Conservation (phyloP, 2,888 invertebrate species). For the Drosophila heteroneura region DNA sequence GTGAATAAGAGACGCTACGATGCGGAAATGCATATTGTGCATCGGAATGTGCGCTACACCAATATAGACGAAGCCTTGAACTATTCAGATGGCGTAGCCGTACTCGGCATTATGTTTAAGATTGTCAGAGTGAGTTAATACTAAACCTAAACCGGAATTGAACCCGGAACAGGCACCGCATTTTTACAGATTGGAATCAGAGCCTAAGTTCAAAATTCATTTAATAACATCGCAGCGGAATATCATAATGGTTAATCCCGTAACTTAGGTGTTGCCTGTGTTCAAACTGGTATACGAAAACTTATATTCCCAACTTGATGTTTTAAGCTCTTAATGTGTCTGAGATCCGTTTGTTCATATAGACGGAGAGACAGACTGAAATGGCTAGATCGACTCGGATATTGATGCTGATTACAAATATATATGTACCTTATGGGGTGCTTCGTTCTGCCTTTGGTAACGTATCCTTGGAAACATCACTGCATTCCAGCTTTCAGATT, state of each 20-base stretch:
- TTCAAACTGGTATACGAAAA: not conserved
- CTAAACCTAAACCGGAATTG: not conserved
- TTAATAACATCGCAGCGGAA: too few species aligned
- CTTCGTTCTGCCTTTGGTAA: too few species aligned
- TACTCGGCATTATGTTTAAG: conserved; percentile 87
- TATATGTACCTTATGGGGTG: too few species aligned
- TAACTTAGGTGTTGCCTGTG: not conserved
- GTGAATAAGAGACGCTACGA: conserved; percentile 86
- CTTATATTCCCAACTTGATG: not conserved
- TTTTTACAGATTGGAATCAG: too few species aligned
- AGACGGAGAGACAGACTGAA: not conserved
- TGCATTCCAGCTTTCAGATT: not conserved
- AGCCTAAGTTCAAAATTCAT: too few species aligned
- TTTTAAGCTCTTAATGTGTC: not conserved
- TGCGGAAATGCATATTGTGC: conserved; percentile 89
- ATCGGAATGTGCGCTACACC: conserved; percentile 87
- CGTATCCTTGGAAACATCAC: not conserved
- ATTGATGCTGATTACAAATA: too few species aligned
- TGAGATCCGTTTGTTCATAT: not conserved
- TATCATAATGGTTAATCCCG: too few species aligned
- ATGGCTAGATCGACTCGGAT: not conserved
- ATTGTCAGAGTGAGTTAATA: conserved; percentile 38
- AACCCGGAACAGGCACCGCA: too few species aligned
- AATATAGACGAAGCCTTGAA: conserved; percentile 86
- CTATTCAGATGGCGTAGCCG: conserved; percentile 87